Base-by-base conservation (phyloP, 2,797 vertebrate genomes). In the Oreochromis mossambicus region DNA sequence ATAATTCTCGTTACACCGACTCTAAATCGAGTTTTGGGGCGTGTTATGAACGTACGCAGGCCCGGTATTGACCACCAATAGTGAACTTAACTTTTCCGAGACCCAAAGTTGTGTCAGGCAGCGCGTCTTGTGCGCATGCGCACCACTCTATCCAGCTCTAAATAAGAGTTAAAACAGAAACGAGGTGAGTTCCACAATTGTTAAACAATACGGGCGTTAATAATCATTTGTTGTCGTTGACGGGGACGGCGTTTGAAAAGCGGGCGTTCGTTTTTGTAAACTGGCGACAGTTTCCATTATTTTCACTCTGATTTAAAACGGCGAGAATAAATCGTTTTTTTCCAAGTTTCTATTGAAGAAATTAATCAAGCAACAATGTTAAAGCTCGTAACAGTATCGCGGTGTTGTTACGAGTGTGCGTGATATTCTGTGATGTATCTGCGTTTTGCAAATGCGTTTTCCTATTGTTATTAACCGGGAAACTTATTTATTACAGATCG, bases 121-220 rank as follows among this genome's bases (percentile, higher is more conserved):
- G 95, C 96, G 93, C 93, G 94, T 94, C 93, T 89, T 81, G 6
- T 78, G 91, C 96, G 97, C 97, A 97, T 97, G 97, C 97, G 97
- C 96, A 94, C 79, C 88, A 83, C 80, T 78, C 91, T 92, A 92
- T 94, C 95, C 96, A 95, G 96, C 96, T 96, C 96, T 93, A 96
- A 97, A 97, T 97, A 97, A 97, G 96, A 97, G 96, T 97, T 97
- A 96, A 95, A 96, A 96, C 95, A 97, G 95, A 97, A 96, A 96
- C 96, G 96, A 97, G 97, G 97, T 97, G 96, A 97, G 97, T 97
- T 96, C 93, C 95, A 96, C 93, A 92, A 92, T 96, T 96, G 96
- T 90, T 83, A 90, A 95, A 95, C 91, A 95, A 92, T 88, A 91
- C 79, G 52, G 43, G 19, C 68, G 58, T 79, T 83, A 78, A 85